Percentiles rank a stretch among this genome's conserved stretches.
Conservation (phyloP, 2,888 invertebrate species). For the Cinara cedri region DNA sequence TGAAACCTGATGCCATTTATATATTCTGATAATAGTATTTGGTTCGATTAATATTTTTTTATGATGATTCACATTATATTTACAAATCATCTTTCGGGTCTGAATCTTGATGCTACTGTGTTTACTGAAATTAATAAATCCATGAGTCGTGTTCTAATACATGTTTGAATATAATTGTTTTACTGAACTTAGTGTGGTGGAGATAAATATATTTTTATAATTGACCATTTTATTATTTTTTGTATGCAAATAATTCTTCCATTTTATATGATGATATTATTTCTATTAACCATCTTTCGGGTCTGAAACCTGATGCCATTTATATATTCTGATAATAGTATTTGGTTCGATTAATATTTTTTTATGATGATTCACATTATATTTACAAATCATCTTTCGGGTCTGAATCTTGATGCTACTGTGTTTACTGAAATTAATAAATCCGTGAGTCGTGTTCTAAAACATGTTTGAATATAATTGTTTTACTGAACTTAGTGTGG, state of each 20-base stretch:
- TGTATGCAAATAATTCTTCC: too few species aligned
- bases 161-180: too few species aligned
- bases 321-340: constrained; percentile 4
- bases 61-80: constrained; percentile 47
- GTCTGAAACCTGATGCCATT: constrained; percentile 38
- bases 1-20: constrained; percentile 40
- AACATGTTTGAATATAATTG: too few species aligned
- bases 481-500: too few species aligned
- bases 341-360: background rate
- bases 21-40: background rate
- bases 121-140: too few species aligned
- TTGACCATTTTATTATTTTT: too few species aligned
- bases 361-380: constrained; percentile 46
- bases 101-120: constrained; percentile 50
- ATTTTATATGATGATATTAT: background rate
- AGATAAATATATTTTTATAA: too few species aligned
- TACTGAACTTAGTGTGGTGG: too few species aligned
- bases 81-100: constrained; percentile 57
- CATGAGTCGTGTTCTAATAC: too few species aligned
- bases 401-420: constrained; percentile 53
- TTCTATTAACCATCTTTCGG: constrained; percentile 49
- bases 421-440: background rate
- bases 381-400: constrained; percentile 55
- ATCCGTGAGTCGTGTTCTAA: too few species aligned
- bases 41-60: background rate